Conservation (phyloP, 35 echinoderm and acorn worm genomes). For the Apostichopus japonicus region DNA sequence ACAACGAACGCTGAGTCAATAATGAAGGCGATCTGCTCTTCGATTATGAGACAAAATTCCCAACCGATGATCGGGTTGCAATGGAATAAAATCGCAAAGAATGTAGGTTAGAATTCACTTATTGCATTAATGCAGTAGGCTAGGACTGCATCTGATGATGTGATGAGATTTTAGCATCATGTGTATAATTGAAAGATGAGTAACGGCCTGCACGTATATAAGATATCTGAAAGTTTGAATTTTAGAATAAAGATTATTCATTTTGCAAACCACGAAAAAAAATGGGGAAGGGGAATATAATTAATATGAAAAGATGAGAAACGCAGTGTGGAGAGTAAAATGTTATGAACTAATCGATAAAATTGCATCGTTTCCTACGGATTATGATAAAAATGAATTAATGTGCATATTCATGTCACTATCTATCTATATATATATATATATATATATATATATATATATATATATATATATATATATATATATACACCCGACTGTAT, state of each 20-base stretch:
- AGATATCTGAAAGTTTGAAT: background rate
- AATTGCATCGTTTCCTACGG: too few relatives aligned
- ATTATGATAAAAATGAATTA: too few relatives aligned
- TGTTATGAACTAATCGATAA: too few relatives aligned
- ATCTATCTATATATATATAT: too few relatives aligned
- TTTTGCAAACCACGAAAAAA: too few relatives aligned
- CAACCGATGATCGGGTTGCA: conserved; percentile 43
- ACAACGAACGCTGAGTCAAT: conserved; percentile 48
- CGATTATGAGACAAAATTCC: conserved; percentile 49
- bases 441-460: too few relatives aligned
- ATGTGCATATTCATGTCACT: too few relatives aligned
- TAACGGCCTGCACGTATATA: background rate
- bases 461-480: too few relatives aligned
- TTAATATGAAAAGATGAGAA: too few relatives aligned
- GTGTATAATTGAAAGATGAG: conserved; percentile 24
- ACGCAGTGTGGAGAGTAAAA: too few relatives aligned
- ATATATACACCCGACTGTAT: too few relatives aligned
- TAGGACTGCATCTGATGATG: conserved; percentile 5
- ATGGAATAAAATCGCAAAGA: conserved; percentile 26
- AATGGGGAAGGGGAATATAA: too few relatives aligned
- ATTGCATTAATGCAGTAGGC: conserved; percentile 32
- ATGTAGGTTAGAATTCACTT: conserved; percentile 55
- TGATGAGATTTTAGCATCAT: conserved; percentile 27
- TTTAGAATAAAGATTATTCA: background rate
- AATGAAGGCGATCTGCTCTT: conserved; percentile 47